phyloP scores from a whole-genome alignment of 2,113 vertebrate genomes.

The Xenopus borealis region DNA sequence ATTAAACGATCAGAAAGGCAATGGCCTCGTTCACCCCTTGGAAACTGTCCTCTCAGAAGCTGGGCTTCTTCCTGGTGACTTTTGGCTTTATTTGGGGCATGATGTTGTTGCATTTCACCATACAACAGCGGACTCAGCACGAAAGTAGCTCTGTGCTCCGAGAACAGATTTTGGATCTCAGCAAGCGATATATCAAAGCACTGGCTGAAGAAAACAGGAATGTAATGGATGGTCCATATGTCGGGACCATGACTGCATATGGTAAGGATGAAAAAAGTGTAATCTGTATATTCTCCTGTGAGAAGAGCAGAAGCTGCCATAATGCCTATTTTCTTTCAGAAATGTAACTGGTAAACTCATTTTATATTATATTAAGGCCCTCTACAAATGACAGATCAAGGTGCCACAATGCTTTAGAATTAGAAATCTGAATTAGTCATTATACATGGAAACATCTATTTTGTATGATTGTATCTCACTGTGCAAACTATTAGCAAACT shows the following conservation, averaged over 20 bases:
- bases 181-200: constrained; percentile 96
- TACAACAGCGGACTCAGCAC: constrained; percentile 90
- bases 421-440: no score
- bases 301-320: no score
- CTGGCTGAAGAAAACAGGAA: constrained; percentile 95
- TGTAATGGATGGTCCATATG: constrained; percentile 93
- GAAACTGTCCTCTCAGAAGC: constrained; percentile 97
- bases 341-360: no score
- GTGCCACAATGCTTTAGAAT: no score
- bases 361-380: no score
- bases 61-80: constrained; percentile 95
- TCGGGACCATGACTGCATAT: constrained; percentile 95
- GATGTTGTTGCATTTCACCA: constrained; percentile 99
- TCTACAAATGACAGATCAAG: no score
- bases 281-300: not conserved
- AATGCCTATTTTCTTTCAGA: no score
- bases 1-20: constrained; percentile 48
- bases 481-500: no score
- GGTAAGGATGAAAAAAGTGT: constrained; percentile 68
- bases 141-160: constrained; percentile 91
- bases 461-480: no score
- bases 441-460: no score
- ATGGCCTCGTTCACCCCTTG: constrained; percentile 88
- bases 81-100: constrained; percentile 99
- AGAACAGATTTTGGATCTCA: constrained; percentile 96